Base-by-base conservation (phyloP, 2,113 vertebrate species). In the Bufo gargarizans region DNA sequence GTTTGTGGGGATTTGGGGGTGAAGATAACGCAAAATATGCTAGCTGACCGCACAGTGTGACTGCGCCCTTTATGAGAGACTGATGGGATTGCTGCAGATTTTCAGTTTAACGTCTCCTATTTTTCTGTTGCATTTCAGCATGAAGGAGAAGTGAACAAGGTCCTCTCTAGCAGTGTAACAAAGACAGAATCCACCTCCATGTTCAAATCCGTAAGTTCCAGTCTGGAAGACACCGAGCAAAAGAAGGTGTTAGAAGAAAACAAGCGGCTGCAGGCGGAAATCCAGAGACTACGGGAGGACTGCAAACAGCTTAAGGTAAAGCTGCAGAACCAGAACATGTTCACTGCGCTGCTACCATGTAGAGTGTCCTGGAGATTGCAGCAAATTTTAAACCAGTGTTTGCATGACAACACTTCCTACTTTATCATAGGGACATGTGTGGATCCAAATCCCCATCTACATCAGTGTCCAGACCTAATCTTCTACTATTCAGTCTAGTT, bases 171-270 rank as follows among this genome's bases (percentile, higher is more conserved):
- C 94, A 95, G 94, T 94, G 94, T 97, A 92, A 95, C 96, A 93
- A 99, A 99, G 96, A 96, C 97, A 63, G 98, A 99, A 92, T 95
- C 96, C 50, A 96, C 97, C 82, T 78, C 93, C 55, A 95, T 96
- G 93, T 96, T 96, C 90, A 99, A 99, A 94, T 95, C 97, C 86
- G 90, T 96, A 95, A 96, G 96, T 91, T 96, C 97, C 91, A 95
- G 96, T 91, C 92, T 98, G 89, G 98, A 99, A 90, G 97, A 99
- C 63, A 91, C 93, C 2, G 98, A 99, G 92, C 96, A 98, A 82
- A 98, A 97, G 95, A 99, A 96, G 94, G 94, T 99, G 93, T 96
- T 97, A 97, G 98, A 99, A 87, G 98, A 99, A 76, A 98, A 97
- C 91, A 97, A 96, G 96, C 95, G 96, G 94, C 96, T 99, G 94